Conservation (phyloP, 2,888 invertebrate genomes). For the Troilus luridus region DNA sequence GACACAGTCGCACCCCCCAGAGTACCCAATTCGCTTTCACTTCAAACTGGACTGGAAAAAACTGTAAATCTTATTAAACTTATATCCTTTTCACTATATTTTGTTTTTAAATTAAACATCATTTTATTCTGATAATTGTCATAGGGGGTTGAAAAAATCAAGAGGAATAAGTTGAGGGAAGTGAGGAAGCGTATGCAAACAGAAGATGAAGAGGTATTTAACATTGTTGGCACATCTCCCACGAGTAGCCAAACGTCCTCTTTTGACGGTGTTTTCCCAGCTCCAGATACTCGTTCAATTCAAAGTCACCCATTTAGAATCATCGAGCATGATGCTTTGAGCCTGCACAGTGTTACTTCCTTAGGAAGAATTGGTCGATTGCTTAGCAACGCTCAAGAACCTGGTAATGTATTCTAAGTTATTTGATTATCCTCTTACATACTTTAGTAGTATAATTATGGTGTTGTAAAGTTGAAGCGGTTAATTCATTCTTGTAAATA, state of each 20-base stretch:
- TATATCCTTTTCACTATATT: constrained; percentile 38
- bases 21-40: constrained; percentile 62
- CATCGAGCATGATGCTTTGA: constrained; percentile 89
- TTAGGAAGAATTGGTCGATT: constrained; percentile 86
- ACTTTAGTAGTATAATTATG: not conserved
- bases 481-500: not conserved
- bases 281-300: constrained; percentile 70
- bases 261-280: constrained; percentile 82
- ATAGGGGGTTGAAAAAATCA: constrained; percentile 67
- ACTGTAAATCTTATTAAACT: constrained; percentile 60
- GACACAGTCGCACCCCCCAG: constrained; percentile 60
- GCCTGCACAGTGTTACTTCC: constrained; percentile 90
- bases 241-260: constrained; percentile 85
- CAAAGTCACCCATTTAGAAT: constrained; percentile 83
- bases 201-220: constrained; percentile 83
- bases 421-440: not conserved
- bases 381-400: constrained; percentile 70
- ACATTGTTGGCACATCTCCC: constrained; percentile 74
- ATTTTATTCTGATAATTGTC: not conserved
- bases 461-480: not conserved
- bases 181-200: constrained; percentile 88
- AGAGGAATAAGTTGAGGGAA: constrained; percentile 86
- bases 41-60: constrained; percentile 61
- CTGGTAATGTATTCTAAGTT: constrained; percentile 43
- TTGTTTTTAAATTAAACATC: not conserved